Evolutionary conservation across 2,797 vertebrate genomes (phyloP).

Genomic region (Gymnodraco acuticeps): DNA sequence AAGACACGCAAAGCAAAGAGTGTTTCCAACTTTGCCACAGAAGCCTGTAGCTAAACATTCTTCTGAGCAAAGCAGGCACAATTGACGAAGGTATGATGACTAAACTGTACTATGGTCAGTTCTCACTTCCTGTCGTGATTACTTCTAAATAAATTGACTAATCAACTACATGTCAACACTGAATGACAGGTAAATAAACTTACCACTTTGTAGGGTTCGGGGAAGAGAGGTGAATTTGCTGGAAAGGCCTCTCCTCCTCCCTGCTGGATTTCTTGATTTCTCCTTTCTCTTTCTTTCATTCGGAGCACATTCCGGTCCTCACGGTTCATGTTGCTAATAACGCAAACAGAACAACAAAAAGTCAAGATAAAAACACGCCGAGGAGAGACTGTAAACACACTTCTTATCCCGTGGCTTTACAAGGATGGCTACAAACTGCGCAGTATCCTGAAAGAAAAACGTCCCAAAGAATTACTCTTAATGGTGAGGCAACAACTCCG

Average conservation of each 20-base stretch:
- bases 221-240: constrained; percentile 98
- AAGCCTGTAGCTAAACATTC: constrained; percentile 18
- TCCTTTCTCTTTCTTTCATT: constrained; percentile 99
- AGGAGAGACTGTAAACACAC: constrained; percentile 25
- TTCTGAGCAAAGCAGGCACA: not conserved
- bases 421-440: not conserved
- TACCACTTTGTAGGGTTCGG: constrained; percentile 99
- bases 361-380: constrained; percentile 37
- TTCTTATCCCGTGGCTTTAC: constrained; percentile 6
- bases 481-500: not conserved
- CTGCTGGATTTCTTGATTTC: constrained; percentile 99
- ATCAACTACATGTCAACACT: constrained; percentile 33
- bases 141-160: constrained; percentile 23
- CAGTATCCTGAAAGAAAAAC: constrained; percentile 16
- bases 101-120: constrained; percentile 14
- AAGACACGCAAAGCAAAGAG: not conserved
- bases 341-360: constrained; percentile 67
- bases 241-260: constrained; percentile 99
- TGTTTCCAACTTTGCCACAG: constrained; percentile 2
- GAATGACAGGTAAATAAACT: constrained; percentile 78
- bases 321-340: constrained; percentile 99
- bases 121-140: constrained; percentile 49
- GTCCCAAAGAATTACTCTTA: not conserved
- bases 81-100: not conserved
- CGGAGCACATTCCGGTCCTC: constrained; percentile 99